Conservation (phyloP, 2,797 vertebrate genomes). For the Microctenopoma lineatum region DNA sequence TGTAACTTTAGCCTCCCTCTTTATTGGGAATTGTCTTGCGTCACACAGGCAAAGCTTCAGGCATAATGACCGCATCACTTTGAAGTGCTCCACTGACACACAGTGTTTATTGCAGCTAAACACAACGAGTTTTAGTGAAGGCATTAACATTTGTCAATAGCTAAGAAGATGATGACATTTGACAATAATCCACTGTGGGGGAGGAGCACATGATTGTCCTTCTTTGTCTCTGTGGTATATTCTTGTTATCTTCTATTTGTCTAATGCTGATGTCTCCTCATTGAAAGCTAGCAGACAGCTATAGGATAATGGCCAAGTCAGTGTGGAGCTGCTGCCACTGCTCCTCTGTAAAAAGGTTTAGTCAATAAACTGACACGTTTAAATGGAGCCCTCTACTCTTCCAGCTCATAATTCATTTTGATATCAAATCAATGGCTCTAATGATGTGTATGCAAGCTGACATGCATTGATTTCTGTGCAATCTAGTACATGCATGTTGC, state of each 20-base stretch:
- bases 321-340: conserved; percentile 6
- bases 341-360: conserved; percentile 24
- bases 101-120: conserved; percentile 3
- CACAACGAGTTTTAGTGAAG: conserved; percentile 4
- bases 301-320: conserved; percentile 17
- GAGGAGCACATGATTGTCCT: conserved; percentile 12
- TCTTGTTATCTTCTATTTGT: conserved; percentile 33
- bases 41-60: conserved; percentile 12
- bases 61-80: conserved; percentile 8
- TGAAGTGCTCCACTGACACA: conserved; percentile 24
- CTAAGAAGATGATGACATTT: conserved; percentile 22
- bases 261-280: conserved; percentile 23
- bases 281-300: conserved; percentile 15
- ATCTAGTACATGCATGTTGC: conserved; percentile 11
- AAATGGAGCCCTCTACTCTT: conserved; percentile 16
- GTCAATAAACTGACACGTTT: conserved; percentile 33
- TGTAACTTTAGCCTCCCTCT: conserved; percentile 1
- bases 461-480: conserved; percentile 15
- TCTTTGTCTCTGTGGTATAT: conserved; percentile 15
- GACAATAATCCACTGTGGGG: conserved; percentile 29
- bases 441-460: conserved; percentile 17
- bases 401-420: conserved; percentile 51
- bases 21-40: not conserved
- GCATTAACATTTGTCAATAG: conserved; percentile 36
- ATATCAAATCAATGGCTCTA: conserved; percentile 54